A percentile compares a stretch with the other conserved stretches of the same genome.
Conservation (phyloP, 2,113 vertebrate genomes). For the Mesocricetus auratus region DNA sequence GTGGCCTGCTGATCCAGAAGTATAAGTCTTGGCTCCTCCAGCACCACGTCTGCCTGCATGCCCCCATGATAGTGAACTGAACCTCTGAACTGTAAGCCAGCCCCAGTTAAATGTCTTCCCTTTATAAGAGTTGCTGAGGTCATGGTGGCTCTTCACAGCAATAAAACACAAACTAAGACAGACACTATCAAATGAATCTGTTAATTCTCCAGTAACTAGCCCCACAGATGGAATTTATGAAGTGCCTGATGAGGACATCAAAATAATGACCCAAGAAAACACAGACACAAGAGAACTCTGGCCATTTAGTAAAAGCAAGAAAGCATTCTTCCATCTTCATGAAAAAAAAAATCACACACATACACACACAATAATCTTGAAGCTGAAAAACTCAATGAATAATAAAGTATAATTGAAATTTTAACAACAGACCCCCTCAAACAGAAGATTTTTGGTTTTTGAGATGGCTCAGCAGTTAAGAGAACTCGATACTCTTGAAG, state of each 20-base stretch:
- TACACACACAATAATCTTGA: not conserved
- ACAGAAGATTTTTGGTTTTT: not conserved
- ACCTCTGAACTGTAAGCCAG: no score
- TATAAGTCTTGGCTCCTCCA: not conserved
- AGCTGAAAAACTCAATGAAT: not conserved
- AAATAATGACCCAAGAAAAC: not conserved
- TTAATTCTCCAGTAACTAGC: not conserved
- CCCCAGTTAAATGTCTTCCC: no score
- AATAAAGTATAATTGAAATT: not conserved
- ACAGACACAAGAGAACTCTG: not conserved
- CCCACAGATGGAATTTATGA: not conserved
- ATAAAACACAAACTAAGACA: not conserved
- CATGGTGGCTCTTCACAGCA: not conserved
- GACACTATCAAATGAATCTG: not conserved
- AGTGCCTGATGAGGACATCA: not conserved
- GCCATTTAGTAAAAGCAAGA: not conserved
- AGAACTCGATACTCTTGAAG: not conserved
- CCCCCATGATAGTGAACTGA: no score
- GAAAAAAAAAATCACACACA: not conserved
- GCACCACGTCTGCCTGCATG: not conserved
- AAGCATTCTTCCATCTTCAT: not conserved
- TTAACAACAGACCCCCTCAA: not conserved
- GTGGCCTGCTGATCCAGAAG: not conserved
- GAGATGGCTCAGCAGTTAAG: not conserved
- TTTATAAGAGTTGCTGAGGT: no score